A percentile compares a stretch with the other conserved stretches of the same genome.
phyloP scores from a whole-genome alignment of 1,140 invertebrate species.

The Stegodyphus dumicola region DNA sequence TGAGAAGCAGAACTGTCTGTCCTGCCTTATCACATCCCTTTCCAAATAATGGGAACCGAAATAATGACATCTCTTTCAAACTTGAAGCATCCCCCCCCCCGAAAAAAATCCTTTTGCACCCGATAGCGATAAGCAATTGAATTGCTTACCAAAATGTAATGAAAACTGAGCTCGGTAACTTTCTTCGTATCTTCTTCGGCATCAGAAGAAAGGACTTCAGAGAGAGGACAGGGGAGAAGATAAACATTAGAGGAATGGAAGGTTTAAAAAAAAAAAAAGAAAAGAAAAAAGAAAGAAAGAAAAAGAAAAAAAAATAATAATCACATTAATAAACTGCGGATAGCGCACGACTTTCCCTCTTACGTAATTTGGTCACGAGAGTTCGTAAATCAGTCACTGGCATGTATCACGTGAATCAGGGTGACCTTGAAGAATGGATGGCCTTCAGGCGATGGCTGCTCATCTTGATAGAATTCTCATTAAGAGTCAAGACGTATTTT shows the following conservation, averaged over 20 bases:
- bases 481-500: too few species aligned
- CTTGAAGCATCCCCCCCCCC: not conserved
- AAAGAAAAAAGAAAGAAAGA: too few species aligned
- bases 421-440: constrained; percentile 7
- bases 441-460: not conserved
- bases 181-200: too few species aligned
- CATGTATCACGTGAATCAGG: constrained; percentile 12
- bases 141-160: too few species aligned
- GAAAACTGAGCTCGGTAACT: too few species aligned
- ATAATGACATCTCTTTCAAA: not conserved
- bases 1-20: not conserved
- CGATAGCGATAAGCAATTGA: too few species aligned
- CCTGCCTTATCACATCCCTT: not conserved
- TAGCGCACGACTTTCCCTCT: not conserved
- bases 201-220: too few species aligned
- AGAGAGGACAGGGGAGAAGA: too few species aligned
- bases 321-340: not conserved
- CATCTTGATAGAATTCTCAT: too few species aligned
- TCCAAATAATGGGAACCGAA: not conserved
- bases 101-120: too few species aligned
- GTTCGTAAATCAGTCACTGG: not conserved
- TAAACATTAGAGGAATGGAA: too few species aligned
- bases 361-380: constrained; percentile 11
- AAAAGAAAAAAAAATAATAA: not conserved
- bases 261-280: too few species aligned